phyloP scores from a whole-genome alignment of 23 tunicate species.

The Trididemnum miniatum region DNA sequence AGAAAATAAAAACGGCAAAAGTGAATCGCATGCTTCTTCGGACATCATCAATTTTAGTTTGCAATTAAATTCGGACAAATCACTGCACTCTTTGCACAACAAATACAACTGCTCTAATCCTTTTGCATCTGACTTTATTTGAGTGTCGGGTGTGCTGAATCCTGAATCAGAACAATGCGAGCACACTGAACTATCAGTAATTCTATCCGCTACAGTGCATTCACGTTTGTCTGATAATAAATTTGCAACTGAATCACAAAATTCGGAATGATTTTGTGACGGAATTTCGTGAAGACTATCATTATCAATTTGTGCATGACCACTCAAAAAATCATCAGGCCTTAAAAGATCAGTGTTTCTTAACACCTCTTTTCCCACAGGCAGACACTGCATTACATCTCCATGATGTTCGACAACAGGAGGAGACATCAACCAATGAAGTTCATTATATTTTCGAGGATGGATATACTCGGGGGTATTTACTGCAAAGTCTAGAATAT shows the following conservation, averaged over 20 bases:
- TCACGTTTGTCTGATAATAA: not conserved
- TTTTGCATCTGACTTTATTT: not conserved
- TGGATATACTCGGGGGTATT: constrained; percentile 83
- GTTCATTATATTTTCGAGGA: constrained; percentile 68
- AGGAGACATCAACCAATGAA: constrained; percentile 89
- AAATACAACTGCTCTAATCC: not conserved
- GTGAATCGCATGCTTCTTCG: not conserved
- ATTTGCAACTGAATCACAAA: not conserved
- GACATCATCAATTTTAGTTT: not conserved
- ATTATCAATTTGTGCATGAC: not conserved
- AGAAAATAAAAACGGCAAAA: not conserved
- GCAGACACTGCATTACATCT: not conserved
- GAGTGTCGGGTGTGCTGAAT: constrained; percentile 10
- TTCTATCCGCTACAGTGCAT: not conserved
- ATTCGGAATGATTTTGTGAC: not conserved
- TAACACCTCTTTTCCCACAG: constrained; percentile 29
- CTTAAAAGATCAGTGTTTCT: too few relatives aligned
- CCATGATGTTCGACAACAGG: constrained; percentile 53
- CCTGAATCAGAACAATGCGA: constrained; percentile 9
- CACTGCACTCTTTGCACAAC: not conserved
- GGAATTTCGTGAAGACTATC: not conserved
- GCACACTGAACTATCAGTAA: not conserved
- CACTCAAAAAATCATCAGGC: constrained; percentile 37
- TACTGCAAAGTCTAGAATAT: not conserved
- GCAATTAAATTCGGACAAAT: not conserved